Evolutionary conservation across 2,888 invertebrate species (phyloP), one percentile per base, ranked within the genome.

Genomic region (Bhutanitis thaidina): DNA sequence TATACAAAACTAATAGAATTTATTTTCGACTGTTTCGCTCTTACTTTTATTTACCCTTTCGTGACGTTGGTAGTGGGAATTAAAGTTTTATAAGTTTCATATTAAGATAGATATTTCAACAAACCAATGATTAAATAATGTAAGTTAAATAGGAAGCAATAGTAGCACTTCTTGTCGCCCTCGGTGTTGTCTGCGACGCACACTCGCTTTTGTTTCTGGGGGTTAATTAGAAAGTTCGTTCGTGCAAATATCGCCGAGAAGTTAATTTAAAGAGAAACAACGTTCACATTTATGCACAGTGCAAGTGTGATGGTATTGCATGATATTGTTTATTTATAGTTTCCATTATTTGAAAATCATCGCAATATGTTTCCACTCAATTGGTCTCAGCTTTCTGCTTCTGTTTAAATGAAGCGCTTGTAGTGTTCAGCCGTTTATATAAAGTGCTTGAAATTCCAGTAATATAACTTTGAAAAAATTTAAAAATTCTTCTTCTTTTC

Each of bases 221-320:
- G 67, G 85, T 84, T 86, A 86, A 86, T 86, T 86, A 85, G 80
- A 80, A 80, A 80, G 69, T 81, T 75, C 57, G 56, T 53, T 59
- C 45, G 57, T 52, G 61, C 57, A 69, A 71, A 74, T 75, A 72
- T 62, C 51, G 45, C 29, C 52, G 56, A 59, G 49, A 58, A 62
- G 62, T 63, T 56, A 37, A 53, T 60, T 55, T 52, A 46, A 62
- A 62, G 60, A 61, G 59, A 56, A 53, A 58, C 45, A 58, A 64
- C 57, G 64, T 59, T 55, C 55, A 56, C 62, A 34, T 34, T 34
- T 30, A 34, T 12, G 34, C 7, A 10, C 34, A n/a, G n/a, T n/a
- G n/a, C n/a, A 12, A 10, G 12, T 34, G 34, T 7, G n/a, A n/a
- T 20, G 20, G 5, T 20, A 20, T 20, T 20, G 5, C 5, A n/a